Base-by-base conservation (phyloP, 2,888 invertebrate genomes). In the Mamestra brassicae region DNA sequence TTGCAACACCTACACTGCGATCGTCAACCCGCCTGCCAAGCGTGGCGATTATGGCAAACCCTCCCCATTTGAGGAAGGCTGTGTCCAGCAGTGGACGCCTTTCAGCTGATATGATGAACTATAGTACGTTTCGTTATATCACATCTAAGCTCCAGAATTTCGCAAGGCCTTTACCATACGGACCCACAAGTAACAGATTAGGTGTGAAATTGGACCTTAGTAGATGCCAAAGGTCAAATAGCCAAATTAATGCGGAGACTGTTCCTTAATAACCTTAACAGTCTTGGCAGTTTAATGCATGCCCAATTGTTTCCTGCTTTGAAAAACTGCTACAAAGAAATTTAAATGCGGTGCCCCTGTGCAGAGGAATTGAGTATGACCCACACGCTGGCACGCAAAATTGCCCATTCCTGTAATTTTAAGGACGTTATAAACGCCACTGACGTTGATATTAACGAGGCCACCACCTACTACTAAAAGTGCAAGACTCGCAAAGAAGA, bases 171-270 rank as follows among this genome's bases (percentile, higher is more conserved):
- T 38, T 3, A 36, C 10, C 0, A 36, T 15, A 71, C 10, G 26
- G 11, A 17, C 15, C 42, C 0, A 13, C 1, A 2, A 8, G 17
- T 45, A 11, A 26, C 13, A 54, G 17, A 64, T 60, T 61, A 47
- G n/a, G 55, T 65, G 42, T 65, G 50, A 73, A 72, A 72, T 64
- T 50, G 13, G 26, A 60, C 47, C 36, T 34, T 26, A 4, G 42
- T 42, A 6, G 45, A 50, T 17, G 36, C 50, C 42, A 36, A 80
- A 74, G 74, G 74, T 73, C 62, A 77, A 80, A n/a, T 11, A 36
- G 36, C n/a, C 45, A 34, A 76, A 73, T 77, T 80, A 74, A 79
- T 79, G 50, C 11, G 45, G 52, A 11, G 36, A 80, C 10, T 50
- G n/a, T 60, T 54, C 38, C 63, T 45, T 57, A 38, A 26, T 52